Percentiles rank a stretch among this genome's conserved stretches.
These are phyloP conservation scores for Oeneis ivallda DNA, from an alignment of 2,888 invertebrate species.

Conservation along the genomic window DNA sequence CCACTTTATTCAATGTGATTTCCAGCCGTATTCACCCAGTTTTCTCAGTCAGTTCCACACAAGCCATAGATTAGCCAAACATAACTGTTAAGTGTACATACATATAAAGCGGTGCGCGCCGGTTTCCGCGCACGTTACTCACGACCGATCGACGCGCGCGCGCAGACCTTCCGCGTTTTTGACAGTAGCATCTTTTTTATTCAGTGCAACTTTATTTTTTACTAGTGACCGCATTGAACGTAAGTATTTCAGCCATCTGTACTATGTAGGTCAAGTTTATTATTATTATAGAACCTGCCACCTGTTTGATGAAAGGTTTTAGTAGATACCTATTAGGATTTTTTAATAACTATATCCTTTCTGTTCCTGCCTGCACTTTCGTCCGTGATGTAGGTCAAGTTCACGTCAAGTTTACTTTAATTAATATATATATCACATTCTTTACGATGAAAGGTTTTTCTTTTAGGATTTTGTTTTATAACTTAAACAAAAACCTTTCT, in stretches of 20 bases:
- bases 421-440: not conserved
- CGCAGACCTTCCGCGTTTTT: constrained; percentile 65
- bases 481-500: too few relatives aligned
- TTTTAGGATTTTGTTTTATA: not conserved
- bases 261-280: constrained; percentile 40
- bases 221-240: constrained; percentile 48
- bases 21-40: constrained; percentile 10
- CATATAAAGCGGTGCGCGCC: constrained; percentile 67
- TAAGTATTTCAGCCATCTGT: constrained; percentile 52
- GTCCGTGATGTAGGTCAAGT: too few relatives aligned
- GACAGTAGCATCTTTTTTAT: constrained; percentile 49
- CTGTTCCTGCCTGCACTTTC: too few relatives aligned
- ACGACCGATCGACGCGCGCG: constrained; percentile 59
- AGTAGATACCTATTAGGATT: too few relatives aligned
- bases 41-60: constrained; percentile 49
- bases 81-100: constrained; percentile 73
- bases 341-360: too few relatives aligned
- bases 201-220: constrained; percentile 55
- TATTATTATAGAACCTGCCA: too few relatives aligned
- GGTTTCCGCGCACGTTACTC: constrained; percentile 78
- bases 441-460: not conserved
- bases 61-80: constrained; percentile 59
- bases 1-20: not conserved
- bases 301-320: too few relatives aligned
- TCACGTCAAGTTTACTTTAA: too few relatives aligned